Conservation (phyloP, 2,797 vertebrate species). For the Acanthurus leucopareius region DNA sequence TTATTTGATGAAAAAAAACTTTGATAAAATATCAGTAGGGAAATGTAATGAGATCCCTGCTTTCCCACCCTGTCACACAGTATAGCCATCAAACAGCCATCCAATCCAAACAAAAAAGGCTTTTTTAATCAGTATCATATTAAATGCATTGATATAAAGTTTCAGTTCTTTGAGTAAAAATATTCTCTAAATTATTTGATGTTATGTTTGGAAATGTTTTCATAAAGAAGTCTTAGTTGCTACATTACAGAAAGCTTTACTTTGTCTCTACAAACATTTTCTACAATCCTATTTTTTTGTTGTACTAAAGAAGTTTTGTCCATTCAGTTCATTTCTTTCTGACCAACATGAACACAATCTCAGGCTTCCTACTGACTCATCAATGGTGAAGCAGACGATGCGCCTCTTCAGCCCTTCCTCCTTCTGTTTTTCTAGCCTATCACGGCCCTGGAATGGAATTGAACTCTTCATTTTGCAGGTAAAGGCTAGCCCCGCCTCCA, state of each 20-base stretch:
- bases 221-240: background rate
- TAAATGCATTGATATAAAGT: too few relatives aligned
- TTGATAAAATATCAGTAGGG: background rate
- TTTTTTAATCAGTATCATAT: too few relatives aligned
- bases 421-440: conserved; percentile 90
- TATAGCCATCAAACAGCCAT: background rate
- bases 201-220: background rate
- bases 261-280: background rate
- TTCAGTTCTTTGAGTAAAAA: background rate
- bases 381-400: conserved; percentile 92
- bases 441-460: conserved; percentile 91
- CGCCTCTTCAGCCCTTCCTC: conserved; percentile 88
- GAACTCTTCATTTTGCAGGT: conserved; percentile 93
- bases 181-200: background rate
- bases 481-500: conserved; percentile 94
- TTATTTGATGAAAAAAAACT: background rate
- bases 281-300: background rate
- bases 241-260: background rate
- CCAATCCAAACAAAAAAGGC: too few relatives aligned
- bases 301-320: background rate
- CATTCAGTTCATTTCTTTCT: background rate
- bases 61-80: background rate
- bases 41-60: background rate
- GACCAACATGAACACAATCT: background rate
- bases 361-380: conserved; percentile 87